Evolutionary conservation across 2,888 invertebrate species (phyloP).

Genomic region (Tolmerus cingulatus): DNA sequence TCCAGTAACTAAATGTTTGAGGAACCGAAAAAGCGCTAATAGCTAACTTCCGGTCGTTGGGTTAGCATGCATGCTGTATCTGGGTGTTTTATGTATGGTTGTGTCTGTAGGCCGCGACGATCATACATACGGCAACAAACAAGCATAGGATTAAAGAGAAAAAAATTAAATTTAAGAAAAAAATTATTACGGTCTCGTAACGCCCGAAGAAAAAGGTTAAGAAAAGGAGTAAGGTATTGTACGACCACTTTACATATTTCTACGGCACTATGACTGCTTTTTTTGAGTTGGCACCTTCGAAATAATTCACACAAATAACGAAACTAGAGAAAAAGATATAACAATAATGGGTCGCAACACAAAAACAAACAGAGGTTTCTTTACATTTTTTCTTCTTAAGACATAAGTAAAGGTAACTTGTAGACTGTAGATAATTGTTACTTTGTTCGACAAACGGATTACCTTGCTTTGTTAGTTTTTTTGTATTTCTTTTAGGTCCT

Average conservation of each 20-base stretch:
- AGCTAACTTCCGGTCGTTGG: conserved; percentile 21
- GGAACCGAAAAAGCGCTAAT: conserved; percentile 44
- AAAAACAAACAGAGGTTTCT: background rate
- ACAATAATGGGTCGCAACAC: background rate
- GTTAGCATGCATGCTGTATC: background rate
- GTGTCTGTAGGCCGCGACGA: background rate
- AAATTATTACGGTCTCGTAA: background rate
- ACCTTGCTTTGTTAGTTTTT: background rate
- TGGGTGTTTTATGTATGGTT: background rate
- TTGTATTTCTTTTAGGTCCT: too few relatives aligned
- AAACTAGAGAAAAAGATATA: background rate
- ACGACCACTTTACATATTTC: background rate
- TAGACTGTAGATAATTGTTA: background rate
- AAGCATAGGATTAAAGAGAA: background rate
- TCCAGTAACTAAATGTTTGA: conserved; percentile 39
- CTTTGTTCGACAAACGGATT: background rate
- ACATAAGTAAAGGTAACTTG: background rate
- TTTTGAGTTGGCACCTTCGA: background rate
- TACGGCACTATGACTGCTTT: background rate
- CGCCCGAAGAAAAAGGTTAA: background rate
- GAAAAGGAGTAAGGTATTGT: background rate
- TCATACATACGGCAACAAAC: background rate
- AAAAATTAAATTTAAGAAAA: background rate
- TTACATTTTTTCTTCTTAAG: background rate
- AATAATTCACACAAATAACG: background rate